Evolutionary conservation across 1,140 invertebrate genomes (phyloP).

Genomic region (silkworm (Bombyx mori)): DNA sequence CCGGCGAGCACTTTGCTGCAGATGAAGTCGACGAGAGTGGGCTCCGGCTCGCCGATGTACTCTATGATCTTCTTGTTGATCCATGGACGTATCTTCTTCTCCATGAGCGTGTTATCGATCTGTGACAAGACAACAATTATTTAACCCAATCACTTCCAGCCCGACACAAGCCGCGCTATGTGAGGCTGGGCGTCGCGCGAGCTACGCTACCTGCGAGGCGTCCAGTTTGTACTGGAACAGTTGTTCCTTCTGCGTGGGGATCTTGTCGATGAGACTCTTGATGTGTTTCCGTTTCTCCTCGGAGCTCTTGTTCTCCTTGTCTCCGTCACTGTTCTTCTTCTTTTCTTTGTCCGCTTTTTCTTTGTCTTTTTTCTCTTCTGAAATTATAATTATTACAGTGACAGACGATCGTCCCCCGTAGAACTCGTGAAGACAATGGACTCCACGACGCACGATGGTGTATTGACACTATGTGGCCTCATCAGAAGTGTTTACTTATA

Average conservation of each 20-base stretch:
- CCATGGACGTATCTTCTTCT: slow-evolving; percentile 97
- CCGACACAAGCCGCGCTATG: no score
- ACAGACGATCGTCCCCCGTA: no score
- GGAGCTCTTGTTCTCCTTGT: slow-evolving; percentile 77
- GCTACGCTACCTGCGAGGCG: slow-evolving; percentile 82
- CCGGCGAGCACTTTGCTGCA: slow-evolving; percentile 97
- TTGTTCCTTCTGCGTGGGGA: slow-evolving; percentile 96
- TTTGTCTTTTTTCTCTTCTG: slow-evolving; percentile 45
- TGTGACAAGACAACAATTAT: slow-evolving; percentile 21
- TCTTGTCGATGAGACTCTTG: slow-evolving; percentile 97
- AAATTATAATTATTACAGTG: no score
- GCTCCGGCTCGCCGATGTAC: slow-evolving; percentile 99
- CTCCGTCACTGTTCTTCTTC: slow-evolving; percentile 63
- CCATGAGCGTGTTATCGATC: slow-evolving; percentile 86
- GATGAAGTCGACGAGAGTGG: slow-evolving; percentile 98
- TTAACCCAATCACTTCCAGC: not conserved
- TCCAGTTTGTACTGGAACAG: slow-evolving; percentile 95
- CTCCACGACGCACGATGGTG: no score
- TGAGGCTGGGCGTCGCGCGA: no score
- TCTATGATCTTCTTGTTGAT: slow-evolving; percentile 99
- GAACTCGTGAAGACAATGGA: not conserved
- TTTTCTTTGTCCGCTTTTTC: slow-evolving; percentile 66
- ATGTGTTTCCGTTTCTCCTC: slow-evolving; percentile 97
- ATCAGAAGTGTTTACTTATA: no score
- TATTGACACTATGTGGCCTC: no score